Base-by-base conservation (phyloP, 2,113 vertebrate genomes). In the Antennarius striatus region DNA sequence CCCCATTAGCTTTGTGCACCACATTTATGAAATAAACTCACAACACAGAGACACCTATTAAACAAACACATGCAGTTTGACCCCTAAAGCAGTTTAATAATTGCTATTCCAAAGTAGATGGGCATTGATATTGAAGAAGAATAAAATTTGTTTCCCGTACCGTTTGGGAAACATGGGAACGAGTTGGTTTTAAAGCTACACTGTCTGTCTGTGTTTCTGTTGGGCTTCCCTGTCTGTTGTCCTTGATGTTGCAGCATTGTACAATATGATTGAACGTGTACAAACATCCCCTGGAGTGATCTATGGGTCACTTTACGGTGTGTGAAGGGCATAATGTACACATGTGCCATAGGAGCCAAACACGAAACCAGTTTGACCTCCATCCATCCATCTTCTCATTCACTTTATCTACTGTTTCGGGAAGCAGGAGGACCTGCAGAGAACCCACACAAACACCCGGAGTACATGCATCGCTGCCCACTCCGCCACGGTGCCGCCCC, bases 41-140 rank as follows among this genome's bases (percentile, higher is more conserved):
- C 22, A 22, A 45, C 42, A 11, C 49, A 51, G 52, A 51, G 52
- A 42, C 78, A 78, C 61, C 49, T 60, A 28, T 54, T 56, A 30
- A 62, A 55, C 52, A 71, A 63, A 63, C 3, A 4, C 47, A 62
- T 59, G 29, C n/a, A 29, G 57, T 73, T 56, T 71, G 61, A 77
- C 63, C 71, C 67, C 59, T 61, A 62, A 79, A 75, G 48, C 54
- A 47, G 56, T 53, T 49, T 71, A 70, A 84, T 73, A 80, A 79
- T 22, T 22, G 79, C 79, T 77, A 70, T 68, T 79, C 60, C 8
- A 42, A 67, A 66, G 77, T 71, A 32, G 56, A 56, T 61, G 59
- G 50, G 77, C 77, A 83, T 81, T 67, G 79, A 82, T 89, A 86
- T 80, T 5, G 32, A 86, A 81, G 83, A 63, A 36, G 32, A 86